Evolutionary conservation across 2,888 invertebrate species (phyloP), one percentile per base, ranked within the genome.

Genomic region (Sialis fuliginosa): DNA sequence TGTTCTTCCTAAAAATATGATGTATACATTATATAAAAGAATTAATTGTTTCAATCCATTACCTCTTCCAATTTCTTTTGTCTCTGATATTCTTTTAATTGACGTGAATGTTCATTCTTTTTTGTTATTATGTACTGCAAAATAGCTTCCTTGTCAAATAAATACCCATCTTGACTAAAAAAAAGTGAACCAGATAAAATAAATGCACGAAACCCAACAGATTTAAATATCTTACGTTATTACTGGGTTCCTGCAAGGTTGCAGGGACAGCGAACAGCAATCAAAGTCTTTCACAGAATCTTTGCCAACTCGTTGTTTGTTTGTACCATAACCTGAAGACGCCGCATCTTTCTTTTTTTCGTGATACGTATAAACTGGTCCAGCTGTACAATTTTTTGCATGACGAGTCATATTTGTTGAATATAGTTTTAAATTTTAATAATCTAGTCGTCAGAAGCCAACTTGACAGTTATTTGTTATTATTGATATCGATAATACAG

Each of bases 131-230:
- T 84, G 56, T 96, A 97, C 60, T 95, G 87, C 3, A 98, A 66
- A 56, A 99, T 89, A 2, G 95, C 87, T 71, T 97, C 95, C 60
- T 96, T 95, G 60, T 99, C 98, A 62, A 88, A 98, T 8, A 99
- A 69, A 62, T 81, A 90, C 0, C 98, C 98, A 59, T 96, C 89
- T 62, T 79, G 78, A 8, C 65, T 65, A 51, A 40, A 58, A 58
- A 35, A 39, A 39, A 6, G 13, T 12, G 35, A 3, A 35, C 35
- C 10, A n/a, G 10, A 8, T 39, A 39, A 22, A 22, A 22, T 22
- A 22, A 22, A 22, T 22, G 4, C 22, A 22, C 37, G 1, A 37
- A 10, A 2, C 4, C 12, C 12, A 6, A 37, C 7, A 37, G 8
- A 2, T n/a, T 6, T 39, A 39, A 8, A 6, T 31, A 32, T 30